Percentiles rank a stretch among this genome's conserved stretches.
Conservation (phyloP, 2,113 vertebrate genomes). For the Ophthalmolycus amberensis region DNA sequence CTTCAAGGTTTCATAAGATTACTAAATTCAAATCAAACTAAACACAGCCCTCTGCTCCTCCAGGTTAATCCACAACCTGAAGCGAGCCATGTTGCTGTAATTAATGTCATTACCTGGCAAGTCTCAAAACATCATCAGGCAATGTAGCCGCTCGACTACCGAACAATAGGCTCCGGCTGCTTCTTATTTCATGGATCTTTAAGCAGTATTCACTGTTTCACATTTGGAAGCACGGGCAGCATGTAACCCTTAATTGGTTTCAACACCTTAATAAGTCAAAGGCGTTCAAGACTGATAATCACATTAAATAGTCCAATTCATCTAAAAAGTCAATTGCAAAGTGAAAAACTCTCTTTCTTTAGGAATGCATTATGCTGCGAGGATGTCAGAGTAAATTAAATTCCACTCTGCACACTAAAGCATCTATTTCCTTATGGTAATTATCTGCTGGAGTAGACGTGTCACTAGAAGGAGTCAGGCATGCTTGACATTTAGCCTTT, state of each 20-base stretch:
- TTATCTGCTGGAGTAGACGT: conserved; percentile 99
- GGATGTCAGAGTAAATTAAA: conserved; percentile 99
- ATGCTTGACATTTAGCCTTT: conserved; percentile 99
- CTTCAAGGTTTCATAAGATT: conserved; percentile 1
- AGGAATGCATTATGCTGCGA: conserved; percentile 96
- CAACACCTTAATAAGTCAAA: conserved; percentile 94
- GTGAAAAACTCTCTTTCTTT: conserved; percentile 97
- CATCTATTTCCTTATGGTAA: conserved; percentile 99
- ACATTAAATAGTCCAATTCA: conserved; percentile 99
- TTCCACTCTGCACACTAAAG: conserved; percentile 98
- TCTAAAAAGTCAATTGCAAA: conserved; percentile 91
- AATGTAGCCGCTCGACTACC: conserved; percentile 61
- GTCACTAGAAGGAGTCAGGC: conserved; percentile 97
- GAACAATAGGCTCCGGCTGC: conserved; percentile 76
- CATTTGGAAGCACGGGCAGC: conserved; percentile 87
- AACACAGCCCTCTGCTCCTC: conserved; percentile 30
- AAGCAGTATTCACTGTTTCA: conserved; percentile 89
- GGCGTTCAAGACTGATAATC: conserved; percentile 97
- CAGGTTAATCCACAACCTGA: conserved; percentile 58
- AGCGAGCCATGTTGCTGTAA: conserved; percentile 68
- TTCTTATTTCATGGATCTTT: conserved; percentile 94
- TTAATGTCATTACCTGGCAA: conserved; percentile 80
- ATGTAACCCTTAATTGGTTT: conserved; percentile 94
- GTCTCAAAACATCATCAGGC: conserved; percentile 78
- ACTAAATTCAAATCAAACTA: conserved; percentile 39